Evolutionary conservation across 2,888 invertebrate genomes (phyloP).

Genomic region (Melanostoma scalare): DNA sequence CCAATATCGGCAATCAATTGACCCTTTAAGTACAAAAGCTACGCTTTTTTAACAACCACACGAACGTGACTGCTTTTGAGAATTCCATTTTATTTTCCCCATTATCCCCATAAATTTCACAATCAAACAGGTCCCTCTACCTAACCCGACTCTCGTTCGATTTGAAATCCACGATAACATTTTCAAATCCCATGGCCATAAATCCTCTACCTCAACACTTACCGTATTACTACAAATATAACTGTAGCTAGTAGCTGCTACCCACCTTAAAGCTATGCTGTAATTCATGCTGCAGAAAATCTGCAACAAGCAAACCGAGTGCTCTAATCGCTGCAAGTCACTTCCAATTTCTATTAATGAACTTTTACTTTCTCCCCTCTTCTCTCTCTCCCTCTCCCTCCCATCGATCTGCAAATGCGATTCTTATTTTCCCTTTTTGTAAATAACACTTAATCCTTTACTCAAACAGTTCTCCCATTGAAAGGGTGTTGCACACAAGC

Average conservation of each 20-base stretch:
- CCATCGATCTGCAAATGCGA: background rate
- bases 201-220: background rate
- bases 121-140: constrained; percentile 40
- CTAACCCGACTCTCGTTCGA: background rate
- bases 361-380: background rate
- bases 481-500: constrained; percentile 50
- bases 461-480: constrained; percentile 50
- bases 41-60: constrained; percentile 8
- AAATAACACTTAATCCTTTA: constrained; percentile 61
- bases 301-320: constrained; percentile 1
- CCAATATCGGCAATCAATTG: no score
- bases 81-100: constrained; percentile 8
- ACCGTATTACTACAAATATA: no score
- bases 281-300: background rate
- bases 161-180: background rate
- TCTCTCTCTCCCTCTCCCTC: background rate
- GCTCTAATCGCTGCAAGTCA: constrained; percentile 10
- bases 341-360: constrained; percentile 11
- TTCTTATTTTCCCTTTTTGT: constrained; percentile 27
- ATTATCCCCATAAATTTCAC: constrained; percentile 22
- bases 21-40: background rate
- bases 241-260: no score
- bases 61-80: constrained; percentile 29
- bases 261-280: background rate
- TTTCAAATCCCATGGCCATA: background rate